These are phyloP conservation scores for Bicyclus anynana DNA, from an alignment of 1,140 invertebrate genomes.

Conservation along the genomic window DNA sequence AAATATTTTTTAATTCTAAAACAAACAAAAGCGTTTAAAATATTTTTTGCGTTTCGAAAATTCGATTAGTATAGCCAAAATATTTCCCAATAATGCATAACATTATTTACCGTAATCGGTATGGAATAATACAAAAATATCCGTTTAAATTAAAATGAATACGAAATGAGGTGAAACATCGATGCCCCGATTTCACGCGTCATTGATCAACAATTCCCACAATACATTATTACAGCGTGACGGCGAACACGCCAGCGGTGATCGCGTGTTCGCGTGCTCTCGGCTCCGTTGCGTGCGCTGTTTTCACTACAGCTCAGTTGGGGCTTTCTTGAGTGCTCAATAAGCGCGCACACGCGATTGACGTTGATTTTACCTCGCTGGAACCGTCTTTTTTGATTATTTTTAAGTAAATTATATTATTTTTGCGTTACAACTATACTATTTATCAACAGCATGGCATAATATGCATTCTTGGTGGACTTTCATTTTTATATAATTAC, in stretches of 20 bases:
- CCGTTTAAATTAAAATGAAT: background rate
- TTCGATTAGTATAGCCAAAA: too few relatives aligned
- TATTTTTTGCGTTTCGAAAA: too few relatives aligned
- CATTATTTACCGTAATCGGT: too few relatives aligned
- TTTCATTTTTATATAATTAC: too few relatives aligned
- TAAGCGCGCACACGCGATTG: slow-evolving; percentile 41
- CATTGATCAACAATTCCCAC: slow-evolving; percentile 27
- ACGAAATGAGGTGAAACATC: slow-evolving; percentile 6
- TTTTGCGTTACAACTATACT: too few relatives aligned
- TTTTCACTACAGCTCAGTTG: slow-evolving; percentile 55
- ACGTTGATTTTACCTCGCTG: background rate
- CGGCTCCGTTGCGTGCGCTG: slow-evolving; percentile 51
- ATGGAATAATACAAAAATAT: background rate
- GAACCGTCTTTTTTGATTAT: background rate
- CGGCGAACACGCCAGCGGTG: slow-evolving; percentile 25
- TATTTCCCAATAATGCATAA: too few relatives aligned
- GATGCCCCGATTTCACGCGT: slow-evolving; percentile 15
- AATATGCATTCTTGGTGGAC: too few relatives aligned
- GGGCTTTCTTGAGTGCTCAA: slow-evolving; percentile 61
- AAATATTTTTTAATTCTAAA: too few relatives aligned
- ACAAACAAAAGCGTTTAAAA: too few relatives aligned
- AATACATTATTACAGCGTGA: slow-evolving; percentile 25
- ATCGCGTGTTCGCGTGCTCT: slow-evolving; percentile 52
- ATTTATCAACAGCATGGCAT: too few relatives aligned
- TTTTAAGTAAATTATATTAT: background rate